Conservation (phyloP, 1,140 invertebrate species). For the Ceratina calcarata region DNA sequence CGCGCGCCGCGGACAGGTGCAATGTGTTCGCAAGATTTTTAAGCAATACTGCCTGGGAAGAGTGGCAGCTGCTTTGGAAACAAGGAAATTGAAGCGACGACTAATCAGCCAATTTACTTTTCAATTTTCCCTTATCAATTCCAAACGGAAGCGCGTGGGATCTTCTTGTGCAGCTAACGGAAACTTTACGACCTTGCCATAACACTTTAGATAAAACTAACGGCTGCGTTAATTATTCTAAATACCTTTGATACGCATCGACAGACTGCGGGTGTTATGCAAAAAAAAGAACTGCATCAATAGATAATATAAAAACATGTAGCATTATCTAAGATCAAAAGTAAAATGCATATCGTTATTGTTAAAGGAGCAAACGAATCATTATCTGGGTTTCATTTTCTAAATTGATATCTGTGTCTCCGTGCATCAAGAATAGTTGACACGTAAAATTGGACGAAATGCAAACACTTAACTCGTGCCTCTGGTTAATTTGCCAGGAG, state of each 20-base stretch:
- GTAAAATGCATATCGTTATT: too few relatives aligned
- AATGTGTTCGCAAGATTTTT: conserved; percentile 7
- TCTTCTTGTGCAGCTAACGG: background rate
- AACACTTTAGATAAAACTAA: too few relatives aligned
- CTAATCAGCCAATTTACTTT: conserved; percentile 33
- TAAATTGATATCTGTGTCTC: too few relatives aligned
- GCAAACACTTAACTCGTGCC: background rate
- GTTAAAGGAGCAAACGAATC: too few relatives aligned
- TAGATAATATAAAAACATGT: background rate
- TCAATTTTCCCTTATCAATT: conserved; percentile 24
- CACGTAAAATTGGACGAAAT: background rate
- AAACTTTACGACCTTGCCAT: background rate
- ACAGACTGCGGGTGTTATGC: too few relatives aligned
- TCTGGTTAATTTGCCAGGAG: background rate
- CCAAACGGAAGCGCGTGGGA: background rate
- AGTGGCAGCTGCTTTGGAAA: background rate
- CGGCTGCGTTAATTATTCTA: too few relatives aligned
- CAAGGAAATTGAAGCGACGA: background rate
- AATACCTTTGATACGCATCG: too few relatives aligned
- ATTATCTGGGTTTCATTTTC: too few relatives aligned
- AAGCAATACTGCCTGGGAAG: background rate
- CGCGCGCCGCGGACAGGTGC: conserved; percentile 18
- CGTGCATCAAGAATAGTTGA: too few relatives aligned
- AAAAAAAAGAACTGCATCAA: too few relatives aligned
- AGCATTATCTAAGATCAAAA: too few relatives aligned